phyloP scores from a whole-genome alignment of 1,140 invertebrate genomes.

The Venustaconcha ellipsiformis region DNA sequence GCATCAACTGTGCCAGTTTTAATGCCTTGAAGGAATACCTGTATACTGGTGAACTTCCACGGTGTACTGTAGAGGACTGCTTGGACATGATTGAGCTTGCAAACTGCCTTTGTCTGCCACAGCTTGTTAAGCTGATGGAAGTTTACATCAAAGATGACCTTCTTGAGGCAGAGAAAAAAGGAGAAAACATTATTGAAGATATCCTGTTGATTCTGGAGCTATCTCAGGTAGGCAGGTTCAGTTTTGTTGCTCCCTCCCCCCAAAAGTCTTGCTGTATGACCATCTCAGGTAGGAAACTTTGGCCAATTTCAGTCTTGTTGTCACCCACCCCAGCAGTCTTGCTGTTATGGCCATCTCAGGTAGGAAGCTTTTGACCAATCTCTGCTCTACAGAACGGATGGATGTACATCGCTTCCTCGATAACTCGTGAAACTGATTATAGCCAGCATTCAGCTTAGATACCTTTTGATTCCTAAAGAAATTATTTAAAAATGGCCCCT shows the following conservation, averaged over 20 bases:
- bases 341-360: slow-evolving; percentile 81
- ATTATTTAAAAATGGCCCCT: no score
- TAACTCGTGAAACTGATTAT: no score
- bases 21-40: slow-evolving; percentile 89
- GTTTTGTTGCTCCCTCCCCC: background rate
- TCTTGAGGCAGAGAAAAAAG: slow-evolving; percentile 64
- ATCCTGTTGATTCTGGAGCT: slow-evolving; percentile 89
- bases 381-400: background rate
- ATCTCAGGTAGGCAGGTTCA: slow-evolving; percentile 80
- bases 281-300: no score
- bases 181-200: slow-evolving; percentile 88
- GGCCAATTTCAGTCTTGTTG: no score
- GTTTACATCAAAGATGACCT: slow-evolving; percentile 86
- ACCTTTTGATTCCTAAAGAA: no score
- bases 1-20: slow-evolving; percentile 91
- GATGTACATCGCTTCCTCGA: background rate
- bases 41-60: slow-evolving; percentile 84
- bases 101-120: slow-evolving; percentile 89
- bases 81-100: slow-evolving; percentile 89
- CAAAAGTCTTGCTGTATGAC: no score
- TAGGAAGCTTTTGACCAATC: slow-evolving; percentile 63
- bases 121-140: slow-evolving; percentile 87
- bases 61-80: slow-evolving; percentile 78
- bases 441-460: no score
- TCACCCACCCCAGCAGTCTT: no score